Evolutionary conservation across 2,797 vertebrate genomes (phyloP).

Genomic region (Gambusia yucatana): DNA sequence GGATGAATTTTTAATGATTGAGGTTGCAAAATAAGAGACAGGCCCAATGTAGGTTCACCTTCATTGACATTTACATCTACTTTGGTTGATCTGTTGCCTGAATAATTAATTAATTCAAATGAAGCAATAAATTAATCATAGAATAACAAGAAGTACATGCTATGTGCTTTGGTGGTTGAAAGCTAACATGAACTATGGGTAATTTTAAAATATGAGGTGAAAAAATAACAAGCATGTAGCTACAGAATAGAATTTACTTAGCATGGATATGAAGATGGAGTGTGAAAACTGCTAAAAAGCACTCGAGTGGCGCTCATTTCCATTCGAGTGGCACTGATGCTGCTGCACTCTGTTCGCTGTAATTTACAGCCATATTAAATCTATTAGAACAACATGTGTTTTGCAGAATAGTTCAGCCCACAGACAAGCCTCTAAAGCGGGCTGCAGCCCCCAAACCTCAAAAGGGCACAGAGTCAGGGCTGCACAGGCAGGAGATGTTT

Average conservation of each 20-base stretch:
- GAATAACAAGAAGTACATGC: constrained; percentile 9
- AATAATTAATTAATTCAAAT: constrained; percentile 39
- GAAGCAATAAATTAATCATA: constrained; percentile 42
- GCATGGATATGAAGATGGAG: constrained; percentile 24
- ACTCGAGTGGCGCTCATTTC: constrained; percentile 61
- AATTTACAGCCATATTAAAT: constrained; percentile 76
- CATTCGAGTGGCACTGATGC: constrained; percentile 61
- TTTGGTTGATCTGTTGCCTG: constrained; percentile 27
- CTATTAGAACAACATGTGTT: constrained; percentile 77
- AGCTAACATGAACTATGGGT: constrained; percentile 2
- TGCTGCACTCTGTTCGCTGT: constrained; percentile 54
- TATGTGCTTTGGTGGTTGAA: constrained; percentile 2
- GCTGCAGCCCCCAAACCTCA: constrained; percentile 52
- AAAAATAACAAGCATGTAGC: constrained; percentile 6
- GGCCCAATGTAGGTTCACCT: constrained; percentile 8
- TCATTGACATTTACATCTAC: constrained; percentile 17
- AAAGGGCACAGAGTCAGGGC: constrained; percentile 14
- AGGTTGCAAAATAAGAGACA: background rate
- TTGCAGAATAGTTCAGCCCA: constrained; percentile 54
- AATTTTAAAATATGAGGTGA: constrained; percentile 5
- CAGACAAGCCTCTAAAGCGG: constrained; percentile 52
- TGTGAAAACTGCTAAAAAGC: constrained; percentile 56
- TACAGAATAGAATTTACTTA: constrained; percentile 24
- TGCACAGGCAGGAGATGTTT: background rate
- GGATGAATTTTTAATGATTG: background rate